Conservation (phyloP, 2,888 invertebrate species). For the Orthosia gracilis region DNA sequence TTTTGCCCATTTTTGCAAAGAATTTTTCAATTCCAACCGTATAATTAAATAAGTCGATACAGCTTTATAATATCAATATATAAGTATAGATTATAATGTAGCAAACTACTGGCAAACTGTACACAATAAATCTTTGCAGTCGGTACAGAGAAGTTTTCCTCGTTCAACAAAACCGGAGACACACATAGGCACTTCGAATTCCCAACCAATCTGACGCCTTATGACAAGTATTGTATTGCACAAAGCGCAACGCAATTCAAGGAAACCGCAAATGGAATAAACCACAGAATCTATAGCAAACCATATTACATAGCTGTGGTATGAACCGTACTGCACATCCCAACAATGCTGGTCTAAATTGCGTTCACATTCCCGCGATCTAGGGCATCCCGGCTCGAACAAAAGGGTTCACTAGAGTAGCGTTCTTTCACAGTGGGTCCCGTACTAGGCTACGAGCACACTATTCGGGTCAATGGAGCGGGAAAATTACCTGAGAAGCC, state of each 20-base stretch:
- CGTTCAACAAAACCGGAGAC: neutral
- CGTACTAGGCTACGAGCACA: slow-evolving; percentile 81
- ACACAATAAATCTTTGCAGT: neutral
- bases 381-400: slow-evolving; percentile 83
- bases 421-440: slow-evolving; percentile 81
- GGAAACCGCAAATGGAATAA: slow-evolving; percentile 64
- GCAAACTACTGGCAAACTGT: no score
- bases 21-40: no score
- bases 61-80: no score
- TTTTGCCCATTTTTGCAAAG: no score
- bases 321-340: slow-evolving; percentile 76
- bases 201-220: slow-evolving; percentile 49
- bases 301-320: slow-evolving; percentile 68
- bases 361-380: slow-evolving; percentile 88
- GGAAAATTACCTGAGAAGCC: slow-evolving; percentile 79
- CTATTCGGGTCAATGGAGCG: slow-evolving; percentile 86
- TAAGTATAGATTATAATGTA: no score
- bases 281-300: slow-evolving; percentile 63
- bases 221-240: slow-evolving; percentile 52
- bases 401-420: slow-evolving; percentile 83
- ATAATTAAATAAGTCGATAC: no score
- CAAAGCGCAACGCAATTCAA: slow-evolving; percentile 54
- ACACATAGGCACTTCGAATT: slow-evolving; percentile 26
- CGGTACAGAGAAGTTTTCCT: neutral
- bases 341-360: slow-evolving; percentile 86